Evolutionary conservation across 2,888 invertebrate species (phyloP).

Genomic region (Mongoloraphidia duomilia): DNA sequence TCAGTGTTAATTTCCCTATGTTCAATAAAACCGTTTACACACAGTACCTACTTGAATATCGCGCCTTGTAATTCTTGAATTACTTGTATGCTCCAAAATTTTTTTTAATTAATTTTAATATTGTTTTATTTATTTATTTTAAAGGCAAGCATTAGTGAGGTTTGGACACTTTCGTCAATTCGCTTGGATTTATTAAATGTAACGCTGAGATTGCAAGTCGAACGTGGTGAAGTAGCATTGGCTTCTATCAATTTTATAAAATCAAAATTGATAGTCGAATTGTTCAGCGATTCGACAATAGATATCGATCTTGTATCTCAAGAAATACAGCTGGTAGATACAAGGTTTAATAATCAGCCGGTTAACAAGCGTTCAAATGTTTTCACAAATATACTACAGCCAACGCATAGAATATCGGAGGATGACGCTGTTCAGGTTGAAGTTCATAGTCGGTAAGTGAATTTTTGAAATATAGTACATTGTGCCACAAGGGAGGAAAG

Average conservation of each 20-base stretch:
- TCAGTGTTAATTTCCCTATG: no score
- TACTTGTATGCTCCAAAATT: no score
- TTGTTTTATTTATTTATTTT: conserved; percentile 10
- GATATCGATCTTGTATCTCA: conserved; percentile 88
- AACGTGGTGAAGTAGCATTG: conserved; percentile 42
- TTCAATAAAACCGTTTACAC: no score
- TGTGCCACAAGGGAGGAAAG: background rate
- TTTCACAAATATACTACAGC: conserved; percentile 77
- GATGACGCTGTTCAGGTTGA: conserved; percentile 52
- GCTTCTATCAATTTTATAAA: conserved; percentile 86
- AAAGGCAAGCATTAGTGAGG: conserved; percentile 28
- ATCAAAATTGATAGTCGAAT: conserved; percentile 73
- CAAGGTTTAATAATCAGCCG: conserved; percentile 49
- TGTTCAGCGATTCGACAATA: conserved; percentile 75
- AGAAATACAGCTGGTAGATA: conserved; percentile 72
- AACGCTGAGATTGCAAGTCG: conserved; percentile 52
- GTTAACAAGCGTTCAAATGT: conserved; percentile 66
- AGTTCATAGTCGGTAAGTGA: conserved; percentile 43
- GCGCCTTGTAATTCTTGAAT: no score
- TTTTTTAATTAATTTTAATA: background rate
- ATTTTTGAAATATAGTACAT: background rate
- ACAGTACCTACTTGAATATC: no score
- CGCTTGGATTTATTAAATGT: conserved; percentile 78
- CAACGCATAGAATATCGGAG: conserved; percentile 39
- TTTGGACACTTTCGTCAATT: conserved; percentile 68